A percentile compares a stretch with the other conserved stretches of the same genome.
phyloP scores from a whole-genome alignment of 2,888 invertebrate genomes.

The Cryptophagus acutangulus region DNA sequence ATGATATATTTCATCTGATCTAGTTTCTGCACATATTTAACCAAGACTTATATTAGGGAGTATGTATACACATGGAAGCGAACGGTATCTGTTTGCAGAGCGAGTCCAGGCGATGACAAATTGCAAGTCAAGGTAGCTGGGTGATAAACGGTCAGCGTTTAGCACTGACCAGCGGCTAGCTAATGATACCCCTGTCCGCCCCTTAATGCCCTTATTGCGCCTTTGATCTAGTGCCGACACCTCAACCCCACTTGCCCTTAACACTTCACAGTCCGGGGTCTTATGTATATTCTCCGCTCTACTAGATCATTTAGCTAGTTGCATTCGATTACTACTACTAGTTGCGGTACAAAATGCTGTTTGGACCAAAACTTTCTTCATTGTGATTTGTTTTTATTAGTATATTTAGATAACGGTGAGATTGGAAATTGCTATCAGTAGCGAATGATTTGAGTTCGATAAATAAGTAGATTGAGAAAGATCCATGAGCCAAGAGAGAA shows the following conservation, averaged over 20 bases:
- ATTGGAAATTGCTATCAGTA: constrained; percentile 22
- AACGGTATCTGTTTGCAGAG: too few species aligned
- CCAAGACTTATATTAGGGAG: too few species aligned
- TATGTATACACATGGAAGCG: too few species aligned
- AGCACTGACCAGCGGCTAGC: constrained; percentile 44
- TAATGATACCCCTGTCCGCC: constrained; percentile 48
- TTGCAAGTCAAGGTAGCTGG: constrained; percentile 45
- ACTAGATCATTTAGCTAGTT: too few species aligned
- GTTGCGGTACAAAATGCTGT: too few species aligned
- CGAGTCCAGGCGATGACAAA: too few species aligned
- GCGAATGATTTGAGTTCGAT: constrained; percentile 40
- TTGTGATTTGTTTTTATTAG: constrained; percentile 24
- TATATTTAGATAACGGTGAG: constrained; percentile 22
- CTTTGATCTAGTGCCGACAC: constrained; percentile 48
- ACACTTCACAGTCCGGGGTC: too few species aligned
- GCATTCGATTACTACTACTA: too few species aligned
- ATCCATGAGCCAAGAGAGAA: constrained; percentile 45
- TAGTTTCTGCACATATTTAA: too few species aligned
- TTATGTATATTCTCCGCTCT: too few species aligned
- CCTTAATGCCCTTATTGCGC: constrained; percentile 47
- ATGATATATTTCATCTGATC: too few species aligned
- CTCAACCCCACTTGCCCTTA: constrained; percentile 23
- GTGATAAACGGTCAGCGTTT: constrained; percentile 46
- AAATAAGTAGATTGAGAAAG: constrained; percentile 42
- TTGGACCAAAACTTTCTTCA: too few species aligned